phyloP scores from a whole-genome alignment of 2,888 invertebrate genomes.

The Hemicrepidius hirtus region DNA sequence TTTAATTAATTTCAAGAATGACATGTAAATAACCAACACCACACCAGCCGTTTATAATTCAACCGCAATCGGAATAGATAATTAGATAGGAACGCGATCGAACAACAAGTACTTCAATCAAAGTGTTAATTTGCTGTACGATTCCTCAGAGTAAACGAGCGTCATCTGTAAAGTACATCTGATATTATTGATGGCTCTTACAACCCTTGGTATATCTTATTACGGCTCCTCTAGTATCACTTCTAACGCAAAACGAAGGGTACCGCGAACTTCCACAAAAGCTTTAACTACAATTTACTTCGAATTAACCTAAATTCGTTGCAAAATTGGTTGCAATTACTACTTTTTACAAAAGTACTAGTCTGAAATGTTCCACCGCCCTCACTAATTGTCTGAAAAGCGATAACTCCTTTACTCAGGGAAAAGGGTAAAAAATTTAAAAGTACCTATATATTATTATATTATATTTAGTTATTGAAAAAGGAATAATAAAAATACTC shows the following conservation, averaged over 20 bases:
- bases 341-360: not conserved
- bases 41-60: slow-evolving; percentile 38
- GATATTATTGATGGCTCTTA: slow-evolving; percentile 50
- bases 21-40: slow-evolving; percentile 39
- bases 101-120: slow-evolving; percentile 45
- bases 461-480: no score
- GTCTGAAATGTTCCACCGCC: not conserved
- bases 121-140: slow-evolving; percentile 52
- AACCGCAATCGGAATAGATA: slow-evolving; percentile 40
- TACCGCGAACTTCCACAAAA: not conserved
- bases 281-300: slow-evolving; percentile 17
- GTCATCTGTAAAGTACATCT: slow-evolving; percentile 52
- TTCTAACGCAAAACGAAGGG: not conserved
- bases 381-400: slow-evolving; percentile 4
- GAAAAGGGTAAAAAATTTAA: slow-evolving; percentile 3
- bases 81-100: slow-evolving; percentile 37
- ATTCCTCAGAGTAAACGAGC: slow-evolving; percentile 48
- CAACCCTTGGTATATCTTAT: slow-evolving; percentile 35
- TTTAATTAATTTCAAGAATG: slow-evolving; percentile 42
- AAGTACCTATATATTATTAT: no score
- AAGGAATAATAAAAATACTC: no score
- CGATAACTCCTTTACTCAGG: slow-evolving; percentile 3
- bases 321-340: slow-evolving; percentile 12
- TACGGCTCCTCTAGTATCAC: slow-evolving; percentile 26
- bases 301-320: slow-evolving; percentile 7